Evolutionary conservation across 2,888 invertebrate species (phyloP).

Genomic region (Lasius platythorax): DNA sequence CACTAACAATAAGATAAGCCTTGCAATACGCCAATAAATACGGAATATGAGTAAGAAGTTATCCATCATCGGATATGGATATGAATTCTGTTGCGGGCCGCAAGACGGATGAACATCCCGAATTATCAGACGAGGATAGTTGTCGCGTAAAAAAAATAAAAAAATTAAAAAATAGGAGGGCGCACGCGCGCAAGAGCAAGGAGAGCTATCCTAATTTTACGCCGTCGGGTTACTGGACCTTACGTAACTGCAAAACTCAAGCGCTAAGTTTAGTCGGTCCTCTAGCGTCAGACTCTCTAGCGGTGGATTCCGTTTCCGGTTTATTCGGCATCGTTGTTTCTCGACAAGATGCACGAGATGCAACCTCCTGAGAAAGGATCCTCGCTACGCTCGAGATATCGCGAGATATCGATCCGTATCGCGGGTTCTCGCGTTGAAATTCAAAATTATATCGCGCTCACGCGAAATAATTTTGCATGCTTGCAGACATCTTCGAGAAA

Average conservation of each 20-base stretch:
- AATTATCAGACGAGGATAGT: background rate
- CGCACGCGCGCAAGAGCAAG: background rate
- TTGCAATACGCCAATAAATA: background rate
- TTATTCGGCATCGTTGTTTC: background rate
- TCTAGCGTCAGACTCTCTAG: slow-evolving; percentile 57
- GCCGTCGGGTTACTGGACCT: slow-evolving; percentile 81
- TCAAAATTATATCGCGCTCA: background rate
- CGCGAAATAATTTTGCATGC: background rate
- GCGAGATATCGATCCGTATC: background rate
- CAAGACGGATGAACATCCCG: background rate
- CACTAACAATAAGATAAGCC: background rate
- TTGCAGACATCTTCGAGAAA: background rate
- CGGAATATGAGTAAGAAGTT: background rate
- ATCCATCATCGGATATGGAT: background rate
- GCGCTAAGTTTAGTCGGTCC: slow-evolving; percentile 76
- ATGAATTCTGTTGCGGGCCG: background rate
- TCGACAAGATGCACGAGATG: background rate
- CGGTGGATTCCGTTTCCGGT: slow-evolving; percentile 57
- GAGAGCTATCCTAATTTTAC: slow-evolving; percentile 79
- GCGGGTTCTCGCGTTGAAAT: background rate
- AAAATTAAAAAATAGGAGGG: background rate
- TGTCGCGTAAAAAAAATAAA: background rate
- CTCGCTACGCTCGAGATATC: background rate
- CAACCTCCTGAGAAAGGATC: background rate
- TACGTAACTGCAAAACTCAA: slow-evolving; percentile 77